Evolutionary conservation across 2,888 invertebrate genomes (phyloP).

Genomic region (Acanthopleura granulata): DNA sequence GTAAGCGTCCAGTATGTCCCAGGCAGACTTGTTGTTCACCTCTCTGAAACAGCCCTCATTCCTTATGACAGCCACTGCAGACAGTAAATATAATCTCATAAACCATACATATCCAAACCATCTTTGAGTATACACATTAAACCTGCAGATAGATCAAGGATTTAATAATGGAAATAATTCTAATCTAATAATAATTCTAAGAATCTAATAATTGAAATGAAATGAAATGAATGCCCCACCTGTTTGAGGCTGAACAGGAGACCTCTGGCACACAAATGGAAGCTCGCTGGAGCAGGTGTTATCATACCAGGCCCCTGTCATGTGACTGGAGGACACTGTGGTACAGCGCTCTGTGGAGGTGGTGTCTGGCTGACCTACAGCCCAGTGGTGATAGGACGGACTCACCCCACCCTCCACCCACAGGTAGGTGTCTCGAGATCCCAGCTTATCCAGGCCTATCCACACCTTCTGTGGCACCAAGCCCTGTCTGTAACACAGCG

Average conservation of each 20-base stretch:
- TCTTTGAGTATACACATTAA: too few species aligned
- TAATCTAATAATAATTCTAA: too few species aligned
- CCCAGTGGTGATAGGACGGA: conserved; percentile 4
- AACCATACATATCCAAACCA: too few species aligned
- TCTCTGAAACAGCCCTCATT: conserved; percentile 14
- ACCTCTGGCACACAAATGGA: background rate
- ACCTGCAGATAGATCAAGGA: too few species aligned
- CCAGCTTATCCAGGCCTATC: conserved; percentile 1
- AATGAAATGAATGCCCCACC: background rate
- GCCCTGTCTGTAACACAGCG: background rate
- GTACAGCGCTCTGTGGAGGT: background rate
- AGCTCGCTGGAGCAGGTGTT: background rate
- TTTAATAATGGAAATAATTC: too few species aligned
- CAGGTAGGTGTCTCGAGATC: background rate
- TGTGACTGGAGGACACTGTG: background rate
- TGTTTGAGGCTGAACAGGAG: background rate
- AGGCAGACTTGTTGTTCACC: background rate
- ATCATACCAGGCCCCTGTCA: conserved; percentile 16
- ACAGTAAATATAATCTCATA: too few species aligned
- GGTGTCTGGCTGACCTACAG: background rate
- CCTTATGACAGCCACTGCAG: background rate
- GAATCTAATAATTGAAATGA: too few species aligned
- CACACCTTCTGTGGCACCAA: background rate
- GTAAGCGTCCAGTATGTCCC: background rate
- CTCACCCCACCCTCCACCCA: background rate